phyloP scores from a whole-genome alignment of 2,888 invertebrate genomes.

The Athetis lepigone region DNA sequence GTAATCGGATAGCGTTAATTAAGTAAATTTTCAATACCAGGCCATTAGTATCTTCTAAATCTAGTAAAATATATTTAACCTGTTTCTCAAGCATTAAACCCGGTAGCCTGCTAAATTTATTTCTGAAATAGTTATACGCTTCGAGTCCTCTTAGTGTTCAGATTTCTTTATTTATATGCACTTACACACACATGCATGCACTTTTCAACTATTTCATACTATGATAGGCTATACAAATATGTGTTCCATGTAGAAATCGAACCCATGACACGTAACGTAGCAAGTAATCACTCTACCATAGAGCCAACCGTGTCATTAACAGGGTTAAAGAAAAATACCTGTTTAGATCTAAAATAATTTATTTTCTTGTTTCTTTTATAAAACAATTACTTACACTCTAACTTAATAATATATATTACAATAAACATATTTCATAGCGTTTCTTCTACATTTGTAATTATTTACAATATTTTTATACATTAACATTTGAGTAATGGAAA shows the following conservation, averaged over 20 bases:
- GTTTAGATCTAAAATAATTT: conserved; percentile 89
- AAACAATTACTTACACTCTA: conserved; percentile 85
- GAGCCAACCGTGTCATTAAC: not conserved
- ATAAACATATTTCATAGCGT: conserved; percentile 83
- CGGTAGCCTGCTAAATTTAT: not conserved
- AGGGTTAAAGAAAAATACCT: conserved; percentile 36
- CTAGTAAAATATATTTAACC: conserved; percentile 11
- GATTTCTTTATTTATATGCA: too few relatives aligned
- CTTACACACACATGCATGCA: too few relatives aligned
- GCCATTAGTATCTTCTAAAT: conserved; percentile 16
- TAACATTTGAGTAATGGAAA: conserved; percentile 63
- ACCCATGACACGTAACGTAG: too few relatives aligned
- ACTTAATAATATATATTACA: conserved; percentile 82
- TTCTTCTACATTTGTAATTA: conserved; percentile 79
- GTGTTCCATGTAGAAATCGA: too few relatives aligned
- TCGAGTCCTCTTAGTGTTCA: too few relatives aligned
- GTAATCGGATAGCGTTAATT: conserved; percentile 23
- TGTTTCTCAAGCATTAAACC: conserved; percentile 19
- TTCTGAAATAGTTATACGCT: conserved; percentile 3
- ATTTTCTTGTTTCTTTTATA: conserved; percentile 87
- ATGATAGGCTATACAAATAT: too few relatives aligned
- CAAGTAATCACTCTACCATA: not conserved
- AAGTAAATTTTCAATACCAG: conserved; percentile 37
- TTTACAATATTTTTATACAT: conserved; percentile 76
- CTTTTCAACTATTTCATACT: too few relatives aligned